Base-by-base conservation (phyloP, 2,113 vertebrate genomes). In the Indicator indicator region DNA sequence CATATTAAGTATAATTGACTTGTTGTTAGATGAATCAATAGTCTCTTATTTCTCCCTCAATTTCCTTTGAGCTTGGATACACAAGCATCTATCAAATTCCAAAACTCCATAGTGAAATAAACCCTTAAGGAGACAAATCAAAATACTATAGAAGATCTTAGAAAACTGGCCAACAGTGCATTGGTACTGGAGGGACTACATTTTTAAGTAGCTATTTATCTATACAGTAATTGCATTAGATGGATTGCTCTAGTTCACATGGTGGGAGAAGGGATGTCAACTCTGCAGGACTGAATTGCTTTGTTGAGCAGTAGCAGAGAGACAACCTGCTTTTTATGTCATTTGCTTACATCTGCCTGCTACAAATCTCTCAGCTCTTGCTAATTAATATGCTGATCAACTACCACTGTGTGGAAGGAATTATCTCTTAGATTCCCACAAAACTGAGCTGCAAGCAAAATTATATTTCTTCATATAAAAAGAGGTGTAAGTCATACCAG, bases 1-100 rank as follows among this genome's bases (percentile, higher is more conserved):
- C 14, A 12, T 54, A 88, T 60, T 72, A 92, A 80, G 18, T 54
- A 15, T 23, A 90, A 71, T 44, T 85, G 64, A 50, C 21, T 91
- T 79, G 30, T 40, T 88, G 69, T 88, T 86, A 81, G 55, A 60
- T 4, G 71, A 91, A 93, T 71, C 76, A 52, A 30, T 20, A 92
- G 9, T 5, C 16, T 82, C 67, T 86, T 71, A 23, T 78, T 89
- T 59, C 15, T 3, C 55, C 11, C 23, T 50, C 36, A 32, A 85
- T 89, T 89, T 90, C 16, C 27, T 79, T 87, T 91, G 73, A 67
- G 67, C 50, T 80, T 40, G 23, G 77, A 84, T 63, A 20, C 16
- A 84, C 36, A 72, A 30, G 11, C 13, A 81, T 2, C 30, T 83
- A 20, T 26, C 58, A 78, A 77, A 86, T 36, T 69, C 5, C 40